Conservation (phyloP, 2,113 vertebrate species). For the Entomyzon cyanotis region DNA sequence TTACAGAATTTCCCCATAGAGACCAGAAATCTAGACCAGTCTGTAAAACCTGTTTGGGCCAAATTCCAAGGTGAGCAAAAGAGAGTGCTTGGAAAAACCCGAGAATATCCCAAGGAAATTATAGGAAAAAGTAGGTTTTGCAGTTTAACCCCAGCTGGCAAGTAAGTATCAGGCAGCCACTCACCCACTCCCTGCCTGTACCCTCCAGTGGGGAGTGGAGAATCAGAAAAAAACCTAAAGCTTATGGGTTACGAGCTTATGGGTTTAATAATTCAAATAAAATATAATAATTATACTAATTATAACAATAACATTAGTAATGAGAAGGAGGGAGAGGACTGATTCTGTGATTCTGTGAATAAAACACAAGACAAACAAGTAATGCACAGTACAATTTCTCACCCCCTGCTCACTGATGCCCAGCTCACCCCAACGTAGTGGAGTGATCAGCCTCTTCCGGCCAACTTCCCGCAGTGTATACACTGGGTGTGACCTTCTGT, state of each 20-base stretch:
- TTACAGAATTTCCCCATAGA: not conserved
- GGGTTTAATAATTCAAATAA: not conserved
- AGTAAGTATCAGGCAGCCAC: not conserved
- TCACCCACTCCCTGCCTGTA: not conserved
- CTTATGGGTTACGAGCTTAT: not conserved
- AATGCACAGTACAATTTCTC: too few relatives aligned
- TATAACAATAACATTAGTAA: not conserved
- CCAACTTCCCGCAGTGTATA: not conserved
- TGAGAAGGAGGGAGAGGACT: not conserved
- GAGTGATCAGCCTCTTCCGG: not conserved
- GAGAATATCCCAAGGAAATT: not conserved
- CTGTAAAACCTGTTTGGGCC: not conserved
- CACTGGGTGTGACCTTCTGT: not conserved
- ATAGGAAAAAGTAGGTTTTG: not conserved
- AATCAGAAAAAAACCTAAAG: not conserved
- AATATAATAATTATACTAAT: not conserved
- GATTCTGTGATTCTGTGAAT: not conserved
- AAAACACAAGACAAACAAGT: not conserved
- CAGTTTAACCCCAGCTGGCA: not conserved
- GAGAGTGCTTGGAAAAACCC: not conserved
- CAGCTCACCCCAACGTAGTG: too few relatives aligned
- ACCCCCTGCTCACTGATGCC: not conserved
- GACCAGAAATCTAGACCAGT: not conserved
- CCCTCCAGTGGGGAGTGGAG: not conserved
- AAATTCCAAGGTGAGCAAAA: not conserved